Base-by-base conservation (phyloP, 1,140 invertebrate species). In the Delia radicum region DNA sequence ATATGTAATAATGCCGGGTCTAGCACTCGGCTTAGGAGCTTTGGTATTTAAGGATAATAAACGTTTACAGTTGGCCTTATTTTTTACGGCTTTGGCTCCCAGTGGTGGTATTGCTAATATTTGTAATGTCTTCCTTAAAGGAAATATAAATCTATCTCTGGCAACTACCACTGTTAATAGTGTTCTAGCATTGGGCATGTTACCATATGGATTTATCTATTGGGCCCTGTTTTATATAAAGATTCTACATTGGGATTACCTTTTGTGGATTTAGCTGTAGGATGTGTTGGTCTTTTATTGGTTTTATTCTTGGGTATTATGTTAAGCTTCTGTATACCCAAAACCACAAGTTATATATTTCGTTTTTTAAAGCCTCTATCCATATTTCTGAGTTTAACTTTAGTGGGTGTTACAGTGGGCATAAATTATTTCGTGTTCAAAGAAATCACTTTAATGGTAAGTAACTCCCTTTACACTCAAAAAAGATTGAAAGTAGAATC, bases 101-200 rank as follows among this genome's bases (percentile, higher is more conserved):
- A 80, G 78, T 26, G 80, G 80, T 7, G 80, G 80, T 0, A 26
- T 81, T 73, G 80, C 80, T 67, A 81, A 81, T 48, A 79, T 81
- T 27, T 80, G 79, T n/a, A 31, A 75, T 27, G 75, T 81, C 6
- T 81, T 81, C n/a, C 79, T 81, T 0, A 81, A 81, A 65, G 80
- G 80, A 0, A 81, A 81, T 37, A 72, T 81, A 4, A 81, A 81
- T 76, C 78, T 81, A 0, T 81, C 80, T 0, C 73, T 81, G 73
- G 80, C 80, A 24, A 81, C 78, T 21, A 80, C 80, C 18, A 81
- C 80, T 0, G 76, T 81, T 15, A 81, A 81, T 46, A 78, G 80
- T 10, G 55, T 81, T 21, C 42, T 81, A 75, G 76, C 80, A 3
- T 5, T 81, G 73, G 80, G 76, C n/a, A 78, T 81, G 18, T 65